phyloP scores from a whole-genome alignment of 2,113 vertebrate species.

The Heterotilapia buettikoferi region DNA sequence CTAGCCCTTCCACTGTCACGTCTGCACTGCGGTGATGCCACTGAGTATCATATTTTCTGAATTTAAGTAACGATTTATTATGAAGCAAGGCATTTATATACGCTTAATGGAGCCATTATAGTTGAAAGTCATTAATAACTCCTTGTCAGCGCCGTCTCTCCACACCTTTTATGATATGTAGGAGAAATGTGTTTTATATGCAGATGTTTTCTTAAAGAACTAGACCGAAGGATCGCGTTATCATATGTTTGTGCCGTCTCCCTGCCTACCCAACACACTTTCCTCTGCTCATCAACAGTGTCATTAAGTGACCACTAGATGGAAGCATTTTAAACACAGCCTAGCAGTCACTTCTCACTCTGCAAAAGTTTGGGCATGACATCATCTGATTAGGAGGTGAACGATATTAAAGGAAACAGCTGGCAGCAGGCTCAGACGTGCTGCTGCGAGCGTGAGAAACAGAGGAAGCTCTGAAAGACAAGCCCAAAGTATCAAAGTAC shows the following conservation, averaged over 20 bases:
- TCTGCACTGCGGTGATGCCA: not conserved
- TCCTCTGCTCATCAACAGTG: not conserved
- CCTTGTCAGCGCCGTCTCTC: not conserved
- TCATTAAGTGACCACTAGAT: slow-evolving; percentile 65
- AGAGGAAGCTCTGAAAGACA: not conserved
- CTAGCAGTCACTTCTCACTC: not conserved
- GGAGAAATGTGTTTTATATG: not conserved
- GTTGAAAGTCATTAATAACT: not conserved
- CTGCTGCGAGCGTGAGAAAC: not conserved
- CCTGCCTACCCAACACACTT: not conserved
- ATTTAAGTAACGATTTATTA: not conserved
- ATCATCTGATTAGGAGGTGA: slow-evolving; percentile 38
- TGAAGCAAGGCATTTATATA: not conserved
- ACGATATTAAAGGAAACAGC: not conserved
- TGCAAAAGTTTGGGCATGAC: slow-evolving; percentile 32
- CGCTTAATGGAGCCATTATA: slow-evolving; percentile 13
- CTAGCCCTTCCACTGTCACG: not conserved
- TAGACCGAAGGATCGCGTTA: not conserved
- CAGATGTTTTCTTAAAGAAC: not conserved
- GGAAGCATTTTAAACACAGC: slow-evolving; percentile 63
- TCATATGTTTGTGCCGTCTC: not conserved
- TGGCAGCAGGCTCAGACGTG: not conserved
- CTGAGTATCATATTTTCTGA: not conserved
- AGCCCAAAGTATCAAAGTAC: not conserved
- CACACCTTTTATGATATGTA: not conserved